phyloP scores from a whole-genome alignment of 2,888 invertebrate species.

The Shargacucullia verbasci region DNA sequence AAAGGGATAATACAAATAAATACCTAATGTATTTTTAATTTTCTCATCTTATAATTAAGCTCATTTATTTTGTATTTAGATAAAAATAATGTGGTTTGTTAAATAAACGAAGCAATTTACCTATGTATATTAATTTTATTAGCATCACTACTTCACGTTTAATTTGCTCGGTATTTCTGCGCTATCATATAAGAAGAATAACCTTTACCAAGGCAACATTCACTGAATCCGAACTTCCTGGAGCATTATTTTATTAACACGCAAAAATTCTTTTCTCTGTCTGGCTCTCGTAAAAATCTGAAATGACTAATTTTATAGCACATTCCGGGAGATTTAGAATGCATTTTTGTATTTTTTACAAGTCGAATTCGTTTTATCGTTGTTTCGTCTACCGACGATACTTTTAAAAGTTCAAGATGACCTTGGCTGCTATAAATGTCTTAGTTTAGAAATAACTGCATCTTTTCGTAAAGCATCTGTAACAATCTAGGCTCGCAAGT shows the following conservation, averaged over 20 bases:
- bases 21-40: no score
- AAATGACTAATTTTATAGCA: slow-evolving; percentile 50
- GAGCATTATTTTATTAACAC: slow-evolving; percentile 41
- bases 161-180: not conserved
- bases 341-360: slow-evolving; percentile 45
- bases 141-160: no score
- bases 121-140: no score
- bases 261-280: slow-evolving; percentile 37
- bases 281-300: slow-evolving; percentile 44
- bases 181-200: not conserved
- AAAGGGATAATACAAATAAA: no score
- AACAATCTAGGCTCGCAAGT: slow-evolving; percentile 50
- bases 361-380: slow-evolving; percentile 54
- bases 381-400: slow-evolving; percentile 62
- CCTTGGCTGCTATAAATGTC: slow-evolving; percentile 51
- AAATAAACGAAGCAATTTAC: no score
- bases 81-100: no score
- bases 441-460: slow-evolving; percentile 52
- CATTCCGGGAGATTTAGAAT: slow-evolving; percentile 43
- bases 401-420: slow-evolving; percentile 41
- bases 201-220: slow-evolving; percentile 2
- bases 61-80: no score
- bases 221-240: slow-evolving; percentile 31
- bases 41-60: no score
- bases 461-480: slow-evolving; percentile 45